A percentile compares a stretch with the other conserved stretches of the same genome.
Evolutionary conservation across 2,888 invertebrate species (phyloP).

Genomic region (Globia sparganii): DNA sequence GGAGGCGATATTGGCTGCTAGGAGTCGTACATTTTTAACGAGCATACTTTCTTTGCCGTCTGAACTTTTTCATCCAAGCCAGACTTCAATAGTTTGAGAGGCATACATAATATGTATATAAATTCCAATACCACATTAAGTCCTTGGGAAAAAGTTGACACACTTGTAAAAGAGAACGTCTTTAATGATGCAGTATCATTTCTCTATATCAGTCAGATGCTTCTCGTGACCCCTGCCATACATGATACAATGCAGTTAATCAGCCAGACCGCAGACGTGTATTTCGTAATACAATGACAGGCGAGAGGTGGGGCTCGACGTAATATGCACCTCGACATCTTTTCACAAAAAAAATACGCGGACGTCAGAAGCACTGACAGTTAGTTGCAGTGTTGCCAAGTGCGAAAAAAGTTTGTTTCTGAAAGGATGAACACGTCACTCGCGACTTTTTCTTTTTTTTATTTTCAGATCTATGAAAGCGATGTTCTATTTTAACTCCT

Average conservation of each 20-base stretch:
- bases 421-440: conserved; percentile 41
- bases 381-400: conserved; percentile 48
- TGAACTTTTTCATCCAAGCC: conserved; percentile 9
- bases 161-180: conserved; percentile 54
- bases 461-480: conserved; percentile 28
- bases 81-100: not conserved
- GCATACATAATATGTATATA: conserved; percentile 8
- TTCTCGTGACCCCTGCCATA: conserved; percentile 50
- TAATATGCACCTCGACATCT: conserved; percentile 44
- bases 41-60: conserved; percentile 3
- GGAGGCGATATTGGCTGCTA: conserved; percentile 7
- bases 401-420: conserved; percentile 42
- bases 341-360: conserved; percentile 33
- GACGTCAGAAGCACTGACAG: conserved; percentile 50
- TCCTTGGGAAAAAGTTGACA: conserved; percentile 48
- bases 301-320: conserved; percentile 62
- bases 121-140: conserved; percentile 9
- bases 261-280: conserved; percentile 29
- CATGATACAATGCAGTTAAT: conserved; percentile 49
- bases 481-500: conserved; percentile 25
- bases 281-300: conserved; percentile 56
- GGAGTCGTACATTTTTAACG: conserved; percentile 35
- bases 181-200: conserved; percentile 47
- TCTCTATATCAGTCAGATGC: conserved; percentile 49
- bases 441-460: conserved; percentile 27